Conservation (phyloP, 2,888 invertebrate species). For the Sipha maydis region DNA sequence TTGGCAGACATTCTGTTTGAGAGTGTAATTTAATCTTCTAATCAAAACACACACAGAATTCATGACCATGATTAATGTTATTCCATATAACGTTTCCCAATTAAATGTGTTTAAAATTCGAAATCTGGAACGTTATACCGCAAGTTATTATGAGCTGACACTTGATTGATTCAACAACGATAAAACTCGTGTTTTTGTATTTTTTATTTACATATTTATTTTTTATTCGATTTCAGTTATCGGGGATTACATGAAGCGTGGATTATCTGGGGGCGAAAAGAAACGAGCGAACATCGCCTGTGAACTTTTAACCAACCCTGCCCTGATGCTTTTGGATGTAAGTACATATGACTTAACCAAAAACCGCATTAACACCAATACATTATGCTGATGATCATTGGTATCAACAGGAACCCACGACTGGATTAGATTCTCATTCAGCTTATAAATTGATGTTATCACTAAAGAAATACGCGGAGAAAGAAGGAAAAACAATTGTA, state of each 20-base stretch:
- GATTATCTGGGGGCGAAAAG: conserved; percentile 84
- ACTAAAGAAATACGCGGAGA: conserved; percentile 78
- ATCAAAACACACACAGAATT: not conserved
- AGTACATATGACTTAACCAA: conserved; percentile 67
- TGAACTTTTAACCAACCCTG: conserved; percentile 83
- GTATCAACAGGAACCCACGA: conserved; percentile 78
- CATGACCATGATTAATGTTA: not conserved
- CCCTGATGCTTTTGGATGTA: conserved; percentile 82
- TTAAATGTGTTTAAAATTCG: not conserved
- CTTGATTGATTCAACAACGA: not conserved
- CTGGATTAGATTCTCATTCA: conserved; percentile 83
- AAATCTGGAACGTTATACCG: not conserved
- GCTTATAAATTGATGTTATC: conserved; percentile 79
- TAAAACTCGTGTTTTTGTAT: not conserved
- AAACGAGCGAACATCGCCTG: conserved; percentile 85
- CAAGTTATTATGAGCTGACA: not conserved
- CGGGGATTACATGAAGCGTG: conserved; percentile 79
- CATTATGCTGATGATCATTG: not conserved
- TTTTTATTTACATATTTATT: not conserved
- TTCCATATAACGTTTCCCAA: not conserved
- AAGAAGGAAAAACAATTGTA: conserved; percentile 82
- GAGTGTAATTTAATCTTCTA: not conserved
- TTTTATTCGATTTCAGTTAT: conserved; percentile 70
- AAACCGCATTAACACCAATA: not conserved
- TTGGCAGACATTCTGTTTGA: not conserved